phyloP scores from a whole-genome alignment of 2,113 vertebrate species.

The Phainopepla nitens region DNA sequence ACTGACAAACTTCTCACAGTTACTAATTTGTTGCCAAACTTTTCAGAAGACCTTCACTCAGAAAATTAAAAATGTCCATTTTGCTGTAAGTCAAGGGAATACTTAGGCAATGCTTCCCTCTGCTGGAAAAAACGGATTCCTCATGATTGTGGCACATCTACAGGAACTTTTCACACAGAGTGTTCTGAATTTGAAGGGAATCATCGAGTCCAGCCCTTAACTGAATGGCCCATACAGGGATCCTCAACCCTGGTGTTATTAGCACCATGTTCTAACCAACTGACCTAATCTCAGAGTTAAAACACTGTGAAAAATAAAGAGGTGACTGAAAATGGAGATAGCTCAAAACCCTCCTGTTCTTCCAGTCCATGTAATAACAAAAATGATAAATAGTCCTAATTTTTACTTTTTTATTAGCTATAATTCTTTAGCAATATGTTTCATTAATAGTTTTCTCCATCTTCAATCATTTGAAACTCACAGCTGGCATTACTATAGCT shows the following conservation, averaged over 20 bases:
- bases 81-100: neutral
- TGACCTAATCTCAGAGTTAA: neutral
- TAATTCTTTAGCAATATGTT: neutral
- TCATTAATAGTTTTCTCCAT: neutral
- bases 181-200: neutral
- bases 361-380: neutral
- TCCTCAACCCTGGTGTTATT: neutral
- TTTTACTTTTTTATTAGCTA: neutral
- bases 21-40: neutral
- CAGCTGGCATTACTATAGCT: neutral
- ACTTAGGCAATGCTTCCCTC: conserved; percentile 69
- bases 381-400: neutral
- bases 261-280: neutral
- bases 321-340: neutral
- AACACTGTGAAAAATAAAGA: neutral
- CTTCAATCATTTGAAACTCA: neutral
- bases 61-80: neutral
- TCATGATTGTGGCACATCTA: neutral
- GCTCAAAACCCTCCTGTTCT: neutral
- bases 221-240: neutral
- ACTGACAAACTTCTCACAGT: neutral
- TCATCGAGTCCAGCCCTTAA: neutral
- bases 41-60: neutral
- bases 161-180: neutral
- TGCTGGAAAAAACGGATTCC: conserved; percentile 52